Evolutionary conservation across 1,140 invertebrate species (phyloP).

Genomic region (Drosophila subobscura): DNA sequence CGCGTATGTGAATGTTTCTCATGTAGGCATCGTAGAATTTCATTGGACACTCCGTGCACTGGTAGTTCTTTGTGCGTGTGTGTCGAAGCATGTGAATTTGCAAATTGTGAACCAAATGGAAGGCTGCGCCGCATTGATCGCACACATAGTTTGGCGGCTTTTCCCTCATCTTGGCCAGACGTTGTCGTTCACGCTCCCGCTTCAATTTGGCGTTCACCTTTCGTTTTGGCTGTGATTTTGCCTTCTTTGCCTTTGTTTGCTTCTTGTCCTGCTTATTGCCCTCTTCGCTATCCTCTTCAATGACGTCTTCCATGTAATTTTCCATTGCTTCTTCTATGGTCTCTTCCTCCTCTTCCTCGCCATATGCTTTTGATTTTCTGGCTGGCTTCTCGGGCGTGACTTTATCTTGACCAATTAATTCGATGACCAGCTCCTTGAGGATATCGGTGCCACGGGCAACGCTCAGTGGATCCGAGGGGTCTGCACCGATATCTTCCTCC

Average conservation of each 20-base stretch:
- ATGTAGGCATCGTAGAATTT: slow-evolving; percentile 68
- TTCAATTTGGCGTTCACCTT: slow-evolving; percentile 34
- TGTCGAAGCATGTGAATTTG: slow-evolving; percentile 64
- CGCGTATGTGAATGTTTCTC: slow-evolving; percentile 64
- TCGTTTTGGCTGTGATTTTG: background rate
- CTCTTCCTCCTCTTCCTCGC: too few species aligned
- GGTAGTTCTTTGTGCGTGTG: slow-evolving; percentile 58
- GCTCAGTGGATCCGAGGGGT: slow-evolving; percentile 25
- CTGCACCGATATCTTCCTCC: background rate
- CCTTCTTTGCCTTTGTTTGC: background rate
- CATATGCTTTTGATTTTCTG: too few species aligned
- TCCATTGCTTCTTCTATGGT: background rate
- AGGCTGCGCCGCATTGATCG: slow-evolving; percentile 63
- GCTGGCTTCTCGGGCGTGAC: background rate
- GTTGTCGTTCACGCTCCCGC: slow-evolving; percentile 54
- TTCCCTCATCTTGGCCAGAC: slow-evolving; percentile 53
- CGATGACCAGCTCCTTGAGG: slow-evolving; percentile 21
- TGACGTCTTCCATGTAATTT: too few species aligned
- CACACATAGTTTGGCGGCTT: slow-evolving; percentile 59
- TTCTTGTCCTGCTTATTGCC: background rate
- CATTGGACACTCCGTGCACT: slow-evolving; percentile 55
- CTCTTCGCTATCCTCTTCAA: too few species aligned
- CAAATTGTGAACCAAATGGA: slow-evolving; percentile 57
- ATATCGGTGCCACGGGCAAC: slow-evolving; percentile 9
- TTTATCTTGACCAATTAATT: slow-evolving; percentile 19